Percentiles rank a stretch among this genome's conserved stretches.
Conservation (phyloP, 2,113 vertebrate genomes). For the Lonchura striata region DNA sequence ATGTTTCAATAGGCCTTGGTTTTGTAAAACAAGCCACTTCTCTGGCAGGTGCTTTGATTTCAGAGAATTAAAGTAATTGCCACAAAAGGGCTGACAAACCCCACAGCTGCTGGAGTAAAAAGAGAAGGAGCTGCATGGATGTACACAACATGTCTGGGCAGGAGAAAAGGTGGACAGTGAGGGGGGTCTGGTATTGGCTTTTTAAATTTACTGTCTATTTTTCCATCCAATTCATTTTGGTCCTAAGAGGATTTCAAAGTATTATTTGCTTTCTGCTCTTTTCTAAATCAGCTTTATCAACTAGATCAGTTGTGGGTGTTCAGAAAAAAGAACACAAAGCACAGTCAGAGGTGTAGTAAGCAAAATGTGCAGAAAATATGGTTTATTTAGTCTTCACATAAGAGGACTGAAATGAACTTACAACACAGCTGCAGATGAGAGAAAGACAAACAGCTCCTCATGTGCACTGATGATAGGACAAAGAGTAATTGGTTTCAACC, state of each 20-base stretch:
- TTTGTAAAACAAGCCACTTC: constrained; percentile 56
- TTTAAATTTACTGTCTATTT: neutral
- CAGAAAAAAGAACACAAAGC: neutral
- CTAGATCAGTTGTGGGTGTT: neutral
- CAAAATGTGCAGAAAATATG: neutral
- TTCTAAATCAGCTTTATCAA: neutral
- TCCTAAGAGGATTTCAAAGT: neutral
- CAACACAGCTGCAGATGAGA: neutral
- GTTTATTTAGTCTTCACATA: neutral
- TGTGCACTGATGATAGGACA: neutral
- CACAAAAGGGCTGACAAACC: constrained; percentile 33
- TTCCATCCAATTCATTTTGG: neutral
- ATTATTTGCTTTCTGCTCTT: neutral
- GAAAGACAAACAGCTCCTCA: neutral
- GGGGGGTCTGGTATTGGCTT: neutral
- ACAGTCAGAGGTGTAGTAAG: neutral
- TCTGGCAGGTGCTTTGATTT: constrained; percentile 52
- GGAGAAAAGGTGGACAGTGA: neutral
- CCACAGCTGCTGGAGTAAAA: neutral
- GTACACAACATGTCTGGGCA: neutral
- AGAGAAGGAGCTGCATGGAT: neutral
- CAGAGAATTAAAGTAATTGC: constrained; percentile 27
- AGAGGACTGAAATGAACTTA: neutral
- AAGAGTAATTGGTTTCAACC: neutral
- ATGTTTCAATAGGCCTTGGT: constrained; percentile 37